phyloP scores from a whole-genome alignment of 2,888 invertebrate species.

The Ceramica pisi region DNA sequence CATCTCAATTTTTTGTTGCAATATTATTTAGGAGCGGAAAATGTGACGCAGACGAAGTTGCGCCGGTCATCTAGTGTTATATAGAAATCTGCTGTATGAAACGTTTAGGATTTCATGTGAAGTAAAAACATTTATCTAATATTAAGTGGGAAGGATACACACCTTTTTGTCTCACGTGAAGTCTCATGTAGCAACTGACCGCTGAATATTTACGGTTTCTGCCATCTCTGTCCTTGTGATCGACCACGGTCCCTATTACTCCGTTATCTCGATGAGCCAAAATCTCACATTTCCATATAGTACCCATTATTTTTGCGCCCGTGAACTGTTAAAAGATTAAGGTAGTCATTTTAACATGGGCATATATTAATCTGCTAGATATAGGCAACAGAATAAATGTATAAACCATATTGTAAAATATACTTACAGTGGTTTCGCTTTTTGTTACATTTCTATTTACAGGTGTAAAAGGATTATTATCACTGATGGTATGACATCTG shows the following conservation, averaged over 20 bases:
- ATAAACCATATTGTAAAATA: too few relatives aligned
- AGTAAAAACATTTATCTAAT: background rate
- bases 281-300: conserved; percentile 14
- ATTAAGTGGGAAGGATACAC: background rate
- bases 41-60: too few relatives aligned
- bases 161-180: conserved; percentile 40
- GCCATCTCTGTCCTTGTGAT: too few relatives aligned
- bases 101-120: background rate
- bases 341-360: too few relatives aligned
- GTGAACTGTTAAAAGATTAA: conserved; percentile 5
- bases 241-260: accelerated
- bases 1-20: too few relatives aligned
- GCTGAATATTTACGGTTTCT: accelerated
- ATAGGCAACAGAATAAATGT: background rate
- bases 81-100: background rate
- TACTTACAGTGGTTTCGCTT: background rate
- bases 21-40: too few relatives aligned
- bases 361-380: too few relatives aligned
- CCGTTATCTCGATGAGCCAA: accelerated
- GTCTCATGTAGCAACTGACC: conserved; percentile 13
- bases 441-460: too few relatives aligned
- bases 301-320: conserved; percentile 6
- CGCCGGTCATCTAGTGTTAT: background rate
- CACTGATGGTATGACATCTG: background rate
- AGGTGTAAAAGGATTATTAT: background rate